Percentiles rank a stretch among this genome's conserved stretches.
Conservation (phyloP, 2,888 invertebrate species). For the Corbicula japonica region DNA sequence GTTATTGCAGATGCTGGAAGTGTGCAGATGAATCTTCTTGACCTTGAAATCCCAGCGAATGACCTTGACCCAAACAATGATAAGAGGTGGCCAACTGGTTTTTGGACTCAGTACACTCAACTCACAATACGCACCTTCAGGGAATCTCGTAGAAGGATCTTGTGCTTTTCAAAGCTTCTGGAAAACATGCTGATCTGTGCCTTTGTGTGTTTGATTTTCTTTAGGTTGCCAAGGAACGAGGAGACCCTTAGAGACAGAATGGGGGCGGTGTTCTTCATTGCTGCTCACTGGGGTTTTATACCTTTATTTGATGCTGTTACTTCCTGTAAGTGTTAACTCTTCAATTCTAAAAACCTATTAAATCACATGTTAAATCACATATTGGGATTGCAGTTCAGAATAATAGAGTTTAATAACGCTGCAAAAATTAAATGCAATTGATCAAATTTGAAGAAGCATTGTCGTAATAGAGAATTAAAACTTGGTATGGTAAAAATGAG, state of each 20-base stretch:
- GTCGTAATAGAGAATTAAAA: too few species aligned
- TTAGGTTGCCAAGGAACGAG: constrained; percentile 91
- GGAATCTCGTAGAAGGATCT: constrained; percentile 90
- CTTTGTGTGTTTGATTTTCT: constrained; percentile 92
- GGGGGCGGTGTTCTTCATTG: constrained; percentile 93
- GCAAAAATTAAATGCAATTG: too few species aligned
- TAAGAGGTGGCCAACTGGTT: constrained; percentile 91
- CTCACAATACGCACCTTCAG: constrained; percentile 90
- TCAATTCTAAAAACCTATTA: too few species aligned
- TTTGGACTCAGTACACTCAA: constrained; percentile 91
- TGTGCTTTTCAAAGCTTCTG: constrained; percentile 91
- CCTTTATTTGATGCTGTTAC: constrained; percentile 92
- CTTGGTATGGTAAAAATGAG: too few species aligned
- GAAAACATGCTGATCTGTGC: constrained; percentile 89
- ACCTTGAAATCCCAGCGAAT: constrained; percentile 37
- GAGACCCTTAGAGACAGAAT: constrained; percentile 92
- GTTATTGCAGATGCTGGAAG: constrained; percentile 52
- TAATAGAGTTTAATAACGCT: too few species aligned
- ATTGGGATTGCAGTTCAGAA: too few species aligned
- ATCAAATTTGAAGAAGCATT: too few species aligned
- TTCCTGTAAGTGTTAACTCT: constrained; percentile 91
- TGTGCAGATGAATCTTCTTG: constrained; percentile 64
- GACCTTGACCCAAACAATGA: constrained; percentile 19
- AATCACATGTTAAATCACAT: too few species aligned
- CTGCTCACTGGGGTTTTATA: constrained; percentile 94